Percentiles rank a stretch among this genome's conserved stretches.
These are phyloP conservation scores for Macquaria australasica DNA, from an alignment of 2,113 vertebrate species.

Conservation along the genomic window DNA sequence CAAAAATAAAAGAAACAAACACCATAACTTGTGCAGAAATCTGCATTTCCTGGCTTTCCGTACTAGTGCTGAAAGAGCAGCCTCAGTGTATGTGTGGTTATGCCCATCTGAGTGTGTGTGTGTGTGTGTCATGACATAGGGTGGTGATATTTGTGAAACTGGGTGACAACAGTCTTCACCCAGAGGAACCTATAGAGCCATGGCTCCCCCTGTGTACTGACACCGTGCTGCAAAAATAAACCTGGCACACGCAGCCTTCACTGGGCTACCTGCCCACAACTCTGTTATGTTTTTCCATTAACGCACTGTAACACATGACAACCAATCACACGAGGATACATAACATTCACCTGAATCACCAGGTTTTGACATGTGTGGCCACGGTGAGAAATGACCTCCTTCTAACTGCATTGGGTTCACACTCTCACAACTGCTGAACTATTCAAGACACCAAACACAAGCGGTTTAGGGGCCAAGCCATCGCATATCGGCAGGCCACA, in stretches of 20 bases:
- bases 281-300: constrained; percentile 29
- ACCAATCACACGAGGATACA: constrained; percentile 4
- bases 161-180: constrained; percentile 31
- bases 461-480: constrained; percentile 31
- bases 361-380: neutral
- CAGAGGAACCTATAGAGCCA: constrained; percentile 37
- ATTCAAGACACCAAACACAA: constrained; percentile 39
- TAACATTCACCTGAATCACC: neutral
- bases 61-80: neutral
- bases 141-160: constrained; percentile 27
- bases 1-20: neutral
- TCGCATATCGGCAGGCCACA: constrained; percentile 7
- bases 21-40: neutral
- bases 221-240: constrained; percentile 29
- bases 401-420: neutral
- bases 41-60: neutral
- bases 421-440: constrained; percentile 22
- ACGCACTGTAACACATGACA: constrained; percentile 31
- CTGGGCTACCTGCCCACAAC: constrained; percentile 42
- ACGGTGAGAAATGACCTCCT: constrained; percentile 25
- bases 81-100: neutral
- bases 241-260: constrained; percentile 30
- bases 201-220: constrained; percentile 41
- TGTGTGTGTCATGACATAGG: neutral
- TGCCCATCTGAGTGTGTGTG: neutral